A percentile compares a stretch with the other conserved stretches of the same genome.
These are phyloP conservation scores for Lophotis ruficrista DNA, from an alignment of 2,113 vertebrate genomes.

Conservation along the genomic window DNA sequence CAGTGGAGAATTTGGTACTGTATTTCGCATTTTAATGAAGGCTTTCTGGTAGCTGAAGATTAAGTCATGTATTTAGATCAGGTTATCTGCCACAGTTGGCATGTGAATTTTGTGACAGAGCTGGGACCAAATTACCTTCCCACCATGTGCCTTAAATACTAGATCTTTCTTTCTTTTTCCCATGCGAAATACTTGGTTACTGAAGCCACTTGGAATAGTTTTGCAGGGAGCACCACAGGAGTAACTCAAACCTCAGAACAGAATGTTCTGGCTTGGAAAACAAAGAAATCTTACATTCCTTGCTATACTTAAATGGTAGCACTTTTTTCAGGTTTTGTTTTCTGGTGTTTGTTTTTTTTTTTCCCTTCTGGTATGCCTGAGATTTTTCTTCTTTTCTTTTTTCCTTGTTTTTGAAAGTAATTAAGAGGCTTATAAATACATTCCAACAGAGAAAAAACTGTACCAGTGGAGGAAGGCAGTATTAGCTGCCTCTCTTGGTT, in stretches of 20 bases:
- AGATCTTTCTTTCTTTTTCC: not conserved
- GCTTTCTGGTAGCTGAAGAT: not conserved
- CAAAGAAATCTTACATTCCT: not conserved
- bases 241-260: not conserved
- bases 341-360: not conserved
- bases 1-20: not conserved
- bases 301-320: not conserved
- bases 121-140: not conserved
- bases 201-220: not conserved
- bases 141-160: not conserved
- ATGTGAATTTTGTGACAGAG: not conserved
- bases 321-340: not conserved
- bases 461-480: not conserved
- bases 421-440: not conserved
- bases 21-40: not conserved
- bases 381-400: not conserved
- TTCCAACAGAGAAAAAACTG: not conserved
- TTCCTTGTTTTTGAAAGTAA: not conserved
- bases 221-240: not conserved
- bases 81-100: not conserved
- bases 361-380: not conserved
- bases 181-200: not conserved
- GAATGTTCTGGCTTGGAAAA: constrained; percentile 5
- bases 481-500: not conserved
- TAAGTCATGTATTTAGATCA: not conserved